phyloP scores from a whole-genome alignment of 2,113 vertebrate species.

The Melanostigma gelatinosum region DNA sequence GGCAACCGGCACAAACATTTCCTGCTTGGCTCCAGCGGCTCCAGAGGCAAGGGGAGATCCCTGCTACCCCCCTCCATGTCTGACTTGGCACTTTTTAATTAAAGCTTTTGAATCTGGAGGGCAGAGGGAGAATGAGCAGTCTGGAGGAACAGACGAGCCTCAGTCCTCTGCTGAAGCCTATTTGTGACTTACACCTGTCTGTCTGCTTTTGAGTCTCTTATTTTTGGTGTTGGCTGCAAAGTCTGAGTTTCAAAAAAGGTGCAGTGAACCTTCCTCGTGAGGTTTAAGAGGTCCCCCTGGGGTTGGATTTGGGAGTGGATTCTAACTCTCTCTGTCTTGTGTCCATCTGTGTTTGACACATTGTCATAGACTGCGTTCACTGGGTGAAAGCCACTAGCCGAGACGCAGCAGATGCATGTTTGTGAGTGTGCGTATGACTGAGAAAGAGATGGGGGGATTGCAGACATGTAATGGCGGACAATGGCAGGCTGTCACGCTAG shows the following conservation, averaged over 20 bases:
- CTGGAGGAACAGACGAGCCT: slow-evolving; percentile 42
- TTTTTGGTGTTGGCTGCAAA: slow-evolving; percentile 44
- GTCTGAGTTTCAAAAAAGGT: slow-evolving; percentile 55
- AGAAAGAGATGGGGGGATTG: slow-evolving; percentile 65
- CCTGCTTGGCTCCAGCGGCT: slow-evolving; percentile 83
- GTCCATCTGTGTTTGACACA: slow-evolving; percentile 75
- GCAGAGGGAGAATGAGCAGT: slow-evolving; percentile 44
- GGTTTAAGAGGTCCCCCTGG: slow-evolving; percentile 51
- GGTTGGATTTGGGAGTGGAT: slow-evolving; percentile 67
- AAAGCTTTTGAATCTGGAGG: slow-evolving; percentile 76
- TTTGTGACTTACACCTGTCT: slow-evolving; percentile 58
- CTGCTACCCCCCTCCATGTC: slow-evolving; percentile 51
- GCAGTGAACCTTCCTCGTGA: slow-evolving; percentile 71
- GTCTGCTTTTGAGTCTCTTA: slow-evolving; percentile 30
- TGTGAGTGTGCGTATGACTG: slow-evolving; percentile 62
- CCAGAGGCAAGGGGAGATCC: slow-evolving; percentile 71
- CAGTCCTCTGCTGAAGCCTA: slow-evolving; percentile 36
- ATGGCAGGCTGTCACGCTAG: slow-evolving; percentile 84
- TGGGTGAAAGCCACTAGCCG: slow-evolving; percentile 62
- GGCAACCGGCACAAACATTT: slow-evolving; percentile 85
- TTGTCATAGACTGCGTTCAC: slow-evolving; percentile 64
- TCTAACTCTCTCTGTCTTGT: slow-evolving; percentile 56
- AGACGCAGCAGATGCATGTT: slow-evolving; percentile 81
- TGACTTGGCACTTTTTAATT: slow-evolving; percentile 84
- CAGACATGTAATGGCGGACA: slow-evolving; percentile 79